Conservation (phyloP, 2,888 invertebrate genomes). For the Tenthredo amoena region DNA sequence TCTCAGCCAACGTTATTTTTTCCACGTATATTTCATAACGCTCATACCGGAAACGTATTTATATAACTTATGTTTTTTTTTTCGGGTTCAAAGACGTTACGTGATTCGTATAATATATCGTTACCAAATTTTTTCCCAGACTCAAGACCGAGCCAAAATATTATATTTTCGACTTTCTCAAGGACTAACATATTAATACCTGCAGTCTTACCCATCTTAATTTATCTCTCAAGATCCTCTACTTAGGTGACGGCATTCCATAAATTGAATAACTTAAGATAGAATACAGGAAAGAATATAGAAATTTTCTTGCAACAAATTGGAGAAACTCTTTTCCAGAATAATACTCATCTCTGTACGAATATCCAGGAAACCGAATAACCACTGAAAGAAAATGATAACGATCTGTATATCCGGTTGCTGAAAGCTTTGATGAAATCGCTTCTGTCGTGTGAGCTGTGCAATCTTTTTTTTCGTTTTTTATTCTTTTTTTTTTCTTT, state of each 20-base stretch:
- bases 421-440: neutral
- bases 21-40: neutral
- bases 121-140: neutral
- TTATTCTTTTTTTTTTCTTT: neutral
- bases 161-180: neutral
- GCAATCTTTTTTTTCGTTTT: neutral
- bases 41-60: neutral
- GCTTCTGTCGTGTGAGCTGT: neutral
- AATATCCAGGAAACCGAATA: neutral
- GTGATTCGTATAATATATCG: neutral
- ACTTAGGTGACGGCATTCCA: neutral
- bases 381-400: neutral
- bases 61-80: neutral
- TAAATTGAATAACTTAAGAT: neutral
- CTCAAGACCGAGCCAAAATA: neutral
- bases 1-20: neutral
- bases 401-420: too few species aligned
- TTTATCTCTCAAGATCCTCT: neutral
- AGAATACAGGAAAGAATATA: neutral
- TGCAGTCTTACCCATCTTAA: neutral
- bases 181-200: neutral
- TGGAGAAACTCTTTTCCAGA: neutral
- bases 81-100: neutral
- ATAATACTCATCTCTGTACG: neutral
- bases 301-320: neutral